These are phyloP conservation scores for Bactericera cockerelli DNA, from an alignment of 1,140 invertebrate genomes.

Conservation along the genomic window DNA sequence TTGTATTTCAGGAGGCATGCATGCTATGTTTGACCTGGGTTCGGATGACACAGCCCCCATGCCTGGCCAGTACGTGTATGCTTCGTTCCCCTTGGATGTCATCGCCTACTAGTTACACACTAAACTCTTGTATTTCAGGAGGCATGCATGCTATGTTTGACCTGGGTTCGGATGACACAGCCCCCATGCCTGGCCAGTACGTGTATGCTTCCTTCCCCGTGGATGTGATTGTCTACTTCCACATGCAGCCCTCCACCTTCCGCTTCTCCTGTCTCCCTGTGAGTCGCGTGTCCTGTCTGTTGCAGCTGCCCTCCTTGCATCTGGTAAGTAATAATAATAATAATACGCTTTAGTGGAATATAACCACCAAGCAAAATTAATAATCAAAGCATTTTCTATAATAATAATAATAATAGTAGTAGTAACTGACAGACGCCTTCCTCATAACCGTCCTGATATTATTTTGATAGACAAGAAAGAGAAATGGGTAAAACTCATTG, in stretches of 20 bases:
- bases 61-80: constrained; percentile 64
- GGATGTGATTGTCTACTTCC: constrained; percentile 96
- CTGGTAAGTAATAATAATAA: no score
- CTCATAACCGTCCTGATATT: no score
- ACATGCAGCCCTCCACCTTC: constrained; percentile 93
- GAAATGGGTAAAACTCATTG: no score
- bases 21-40: constrained; percentile 25
- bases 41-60: constrained; percentile 30
- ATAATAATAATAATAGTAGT: no score
- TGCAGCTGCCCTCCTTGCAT: constrained; percentile 87
- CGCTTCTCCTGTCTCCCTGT: constrained; percentile 89
- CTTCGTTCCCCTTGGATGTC: constrained; percentile 94
- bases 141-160: constrained; percentile 25
- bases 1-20: constrained; percentile 20
- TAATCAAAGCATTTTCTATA: no score
- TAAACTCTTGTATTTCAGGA: constrained; percentile 19
- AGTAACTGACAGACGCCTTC: no score
- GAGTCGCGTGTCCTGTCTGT: constrained; percentile 88
- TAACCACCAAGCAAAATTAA: no score
- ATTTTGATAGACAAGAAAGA: no score
- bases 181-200: constrained; percentile 47
- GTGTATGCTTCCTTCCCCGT: constrained; percentile 90
- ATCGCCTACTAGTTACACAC: constrained; percentile 97
- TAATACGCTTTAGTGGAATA: no score
- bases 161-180: constrained; percentile 28